Evolutionary conservation across 2,113 vertebrate genomes (phyloP), one percentile per base, ranked within the genome.

Genomic region (Pteropus alecto): DNA sequence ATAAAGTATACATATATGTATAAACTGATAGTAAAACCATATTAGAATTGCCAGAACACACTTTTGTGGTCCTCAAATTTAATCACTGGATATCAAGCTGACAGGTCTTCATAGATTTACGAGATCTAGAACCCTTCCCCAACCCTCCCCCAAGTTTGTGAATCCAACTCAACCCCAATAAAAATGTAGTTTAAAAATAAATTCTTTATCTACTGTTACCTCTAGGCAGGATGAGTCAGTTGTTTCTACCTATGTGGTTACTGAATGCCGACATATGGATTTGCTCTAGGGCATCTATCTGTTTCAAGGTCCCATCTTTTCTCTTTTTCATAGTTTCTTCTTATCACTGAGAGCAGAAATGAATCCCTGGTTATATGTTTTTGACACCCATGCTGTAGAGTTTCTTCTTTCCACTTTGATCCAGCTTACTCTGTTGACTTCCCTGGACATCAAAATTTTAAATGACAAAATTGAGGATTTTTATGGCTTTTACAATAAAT

Each of bases 401-500:
- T 61, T 74, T 48, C 46, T 68, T 92, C 46, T 63, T 28, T 90
- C 22, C n/a, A 46, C 33, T 94, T 79, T 65, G 46, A 83, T 83
- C 82, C 74, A 89, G 86, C 71, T 81, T 30, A n/a, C 48, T 85
- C 24, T 63, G 14, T 35, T 87, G 61, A 98, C 97, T 97, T 98
- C 95, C 96, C 96, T 86, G 76, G 86, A 97, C 93, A 96, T 92
- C 77, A 88, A 96, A 93, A 73, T 97, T 97, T 94, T 97, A 97
- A 97, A 71, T 2, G 97, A 96, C 11, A 73, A 90, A 70, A 94
- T 91, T 97, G 98, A 98, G 97, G 90, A 98, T 95, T 90, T 86
- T 97, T 99, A 99, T 99, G 99, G 99, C 99, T 99, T 99, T 97
- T 98, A 97, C 84, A 96, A 70, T 97, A 97, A 97, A 90, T 97